Evolutionary conservation across 1,140 invertebrate species (phyloP), one percentile per base, ranked within the genome.

Genomic region (Papilio machaon): DNA sequence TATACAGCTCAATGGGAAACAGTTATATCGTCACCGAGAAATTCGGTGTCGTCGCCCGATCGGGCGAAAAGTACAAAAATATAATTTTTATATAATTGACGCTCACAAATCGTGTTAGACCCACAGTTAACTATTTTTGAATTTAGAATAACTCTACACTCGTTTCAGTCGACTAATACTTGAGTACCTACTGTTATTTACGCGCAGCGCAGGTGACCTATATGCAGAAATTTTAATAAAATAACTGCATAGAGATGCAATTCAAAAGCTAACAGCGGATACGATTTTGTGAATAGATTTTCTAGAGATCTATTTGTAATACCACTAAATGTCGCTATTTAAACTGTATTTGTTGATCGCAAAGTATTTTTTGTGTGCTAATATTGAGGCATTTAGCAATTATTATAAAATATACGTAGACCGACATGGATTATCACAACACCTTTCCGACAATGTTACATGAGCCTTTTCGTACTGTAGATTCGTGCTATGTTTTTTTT

Each of bases 161-260:
- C 30, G 49, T 35, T 49, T n/a, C 46, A 49, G 0, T 49, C 52
- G 75, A 77, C 75, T 77, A 49, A 35, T 49, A 77, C 75, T 77
- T 38, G 75, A 77, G 75, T n/a, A 77, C 6, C 73, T 77, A 35
- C 13, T 43, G 76, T 78, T 78, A 78, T 78, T 78, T 78, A 78
- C 38, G 38, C 35, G 76, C 35, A n/a, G 43, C 76, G 54, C 76
- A 78, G 76, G 76, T 78, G 76, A 78, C 76, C 76, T 35, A 78
- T 78, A 78, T 78, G 46, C 76, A 47, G 54, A 58, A 77, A 38
- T 54, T 78, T 78, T 78, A 78, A 64, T 77, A 60, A 78, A 78
- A 78, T 78, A 78, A 78, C 30, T 64, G 64, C 64, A 35, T 67
- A 13, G 13, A n/a, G 35, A 19, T n/a, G 3, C 19, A 78, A 60